Evolutionary conservation across 2,797 vertebrate species (phyloP), one percentile per base, ranked within the genome.

Genomic region (Ceryle rudis): DNA sequence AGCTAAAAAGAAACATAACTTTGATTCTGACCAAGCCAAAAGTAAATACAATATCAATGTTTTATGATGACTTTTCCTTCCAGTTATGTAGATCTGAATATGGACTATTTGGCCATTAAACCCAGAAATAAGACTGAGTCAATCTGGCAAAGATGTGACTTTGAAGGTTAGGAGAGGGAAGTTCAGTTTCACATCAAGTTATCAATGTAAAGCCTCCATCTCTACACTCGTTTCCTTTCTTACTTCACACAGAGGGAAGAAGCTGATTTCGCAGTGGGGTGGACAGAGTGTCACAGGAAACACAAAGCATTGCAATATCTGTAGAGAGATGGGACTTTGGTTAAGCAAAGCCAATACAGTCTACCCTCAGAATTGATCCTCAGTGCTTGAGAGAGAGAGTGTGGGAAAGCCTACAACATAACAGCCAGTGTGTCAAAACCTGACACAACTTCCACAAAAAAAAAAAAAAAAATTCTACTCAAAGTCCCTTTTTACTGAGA

Each of bases 41-140:
- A 62, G n/a, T 78, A 96, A 95, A 92, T 47, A 89, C 47, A 93
- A 70, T 85, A 85, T 64, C 35, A 22, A 55, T 75, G 46, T 61
- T 93, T 96, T 89, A 51, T 75, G 91, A 86, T 52, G 60, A 83
- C 29, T 78, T 60, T 72, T 88, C 64, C 42, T 92, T 93, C 58
- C 71, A 92, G 71, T 92, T 55, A 66, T 61, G 80, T 23, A 46
- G 41, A 82, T 28, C 58, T 91, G 85, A 80, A 42, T 21, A 41
- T 52, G 54, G 65, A 90, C 71, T 65, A 80, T 89, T 67, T 75
- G 72, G 55, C 52, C 51, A 58, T 64, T 37, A 88, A 64, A 31
- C 44, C 54, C 60, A 82, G 70, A 95, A 92, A n/a, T 57, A 93
- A 92, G 69, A 55, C 79, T 80, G 20, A 86, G 54, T 25, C 55